phyloP scores from a whole-genome alignment of 2,888 invertebrate genomes.

The Tenthredo livida region DNA sequence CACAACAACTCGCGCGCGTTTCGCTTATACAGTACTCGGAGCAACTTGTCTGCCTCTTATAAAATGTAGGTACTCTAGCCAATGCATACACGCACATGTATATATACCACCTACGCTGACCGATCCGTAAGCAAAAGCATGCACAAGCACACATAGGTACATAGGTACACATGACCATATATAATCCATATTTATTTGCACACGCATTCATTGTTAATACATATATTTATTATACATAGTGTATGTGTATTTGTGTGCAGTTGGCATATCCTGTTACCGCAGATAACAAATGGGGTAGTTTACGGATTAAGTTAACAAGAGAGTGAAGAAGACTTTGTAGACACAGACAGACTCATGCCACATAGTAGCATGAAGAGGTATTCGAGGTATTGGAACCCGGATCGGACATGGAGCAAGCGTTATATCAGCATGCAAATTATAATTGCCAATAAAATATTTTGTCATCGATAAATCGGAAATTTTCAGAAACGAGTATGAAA shows the following conservation, averaged over 20 bases:
- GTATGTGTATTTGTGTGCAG: not conserved
- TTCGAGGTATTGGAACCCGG: not conserved
- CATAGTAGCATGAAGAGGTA: not conserved
- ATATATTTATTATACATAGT: too few species aligned
- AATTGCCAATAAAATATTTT: constrained; percentile 13
- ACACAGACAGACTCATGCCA: not conserved
- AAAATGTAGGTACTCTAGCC: constrained; percentile 1
- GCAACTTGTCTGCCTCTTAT: constrained; percentile 24
- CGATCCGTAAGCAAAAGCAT: not conserved
- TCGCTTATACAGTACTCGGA: not conserved
- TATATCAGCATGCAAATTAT: constrained; percentile 36
- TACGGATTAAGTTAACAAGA: not conserved
- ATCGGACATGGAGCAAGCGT: not conserved
- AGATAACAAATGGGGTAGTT: not conserved
- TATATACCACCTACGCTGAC: constrained; percentile 13
- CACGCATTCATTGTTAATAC: not conserved
- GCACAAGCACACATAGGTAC: not conserved
- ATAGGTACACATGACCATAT: not conserved
- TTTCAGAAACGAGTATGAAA: not conserved
- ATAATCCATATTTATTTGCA: not conserved
- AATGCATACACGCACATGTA: not conserved
- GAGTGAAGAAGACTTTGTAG: not conserved
- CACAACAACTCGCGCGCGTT: not conserved
- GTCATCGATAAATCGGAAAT: not conserved
- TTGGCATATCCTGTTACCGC: not conserved